Evolutionary conservation across 2,797 vertebrate genomes (phyloP), one percentile per base, ranked within the genome.

Genomic region (Molossus molossus): DNA sequence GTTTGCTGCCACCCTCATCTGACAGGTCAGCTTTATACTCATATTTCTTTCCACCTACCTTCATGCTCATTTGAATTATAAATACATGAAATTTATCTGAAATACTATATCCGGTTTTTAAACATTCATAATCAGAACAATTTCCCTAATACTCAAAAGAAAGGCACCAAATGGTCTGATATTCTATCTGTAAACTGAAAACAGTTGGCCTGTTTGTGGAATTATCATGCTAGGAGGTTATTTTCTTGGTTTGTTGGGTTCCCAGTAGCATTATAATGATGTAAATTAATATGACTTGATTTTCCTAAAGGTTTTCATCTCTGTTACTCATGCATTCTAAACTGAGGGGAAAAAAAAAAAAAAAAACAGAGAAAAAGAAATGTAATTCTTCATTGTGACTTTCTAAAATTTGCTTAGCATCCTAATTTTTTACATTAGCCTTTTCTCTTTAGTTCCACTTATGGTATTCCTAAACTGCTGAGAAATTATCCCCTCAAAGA

Each of bases 401-500:
- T 97, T 86, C 69, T 76, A 87, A 75, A 96, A 96, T 97, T 96
- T 96, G 84, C 84, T 95, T 94, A 95, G 84, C 84, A 94, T 94
- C 60, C 87, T 75, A 72, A 92, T 73, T 94, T 80, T 40, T 90
- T 81, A 91, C 62, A 87, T 97, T 94, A 93, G 76, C 82, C 75
- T 95, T 96, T 84, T 85, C 72, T 94, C 82, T 92, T 92, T 53
- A 87, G 64, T 94, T 95, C 92, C 93, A 92, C 95, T 96, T 96
- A 95, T 69, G 96, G 95, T 95, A 96, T 97, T 97, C 82, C 87
- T 83, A 97, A 97, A 97, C 81, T 94, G 92, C 85, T 95, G 80
- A 98, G 96, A 97, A 96, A 96, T 96, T 94, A 95, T 93, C 73
- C 62, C 94, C 91, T 97, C 94, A 97, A 92, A 96, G 85, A 96